A percentile compares a stretch with the other conserved stretches of the same genome.
Conservation (phyloP, 2,888 invertebrate genomes). For the Argyresthia goedartella region DNA sequence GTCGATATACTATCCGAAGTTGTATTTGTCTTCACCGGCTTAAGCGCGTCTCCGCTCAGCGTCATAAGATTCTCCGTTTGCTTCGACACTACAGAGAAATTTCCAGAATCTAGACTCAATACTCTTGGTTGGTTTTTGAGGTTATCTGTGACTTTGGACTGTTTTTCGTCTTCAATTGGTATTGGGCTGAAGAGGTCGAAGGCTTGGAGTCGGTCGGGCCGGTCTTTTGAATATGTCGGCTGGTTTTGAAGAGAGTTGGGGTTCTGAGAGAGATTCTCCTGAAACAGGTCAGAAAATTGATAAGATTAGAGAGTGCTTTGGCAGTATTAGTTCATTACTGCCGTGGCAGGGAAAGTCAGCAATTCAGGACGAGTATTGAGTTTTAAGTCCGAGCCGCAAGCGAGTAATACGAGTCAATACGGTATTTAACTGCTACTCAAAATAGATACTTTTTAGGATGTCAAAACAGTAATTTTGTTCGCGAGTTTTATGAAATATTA, state of each 20-base stretch:
- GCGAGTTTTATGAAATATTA: no score
- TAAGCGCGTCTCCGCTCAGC: slow-evolving; percentile 44
- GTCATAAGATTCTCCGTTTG: slow-evolving; percentile 40
- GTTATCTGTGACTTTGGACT: slow-evolving; percentile 40
- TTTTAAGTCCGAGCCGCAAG: no score
- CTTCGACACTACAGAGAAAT: slow-evolving; percentile 52
- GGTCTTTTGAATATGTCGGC: slow-evolving; percentile 10
- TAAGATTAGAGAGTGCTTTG: not conserved
- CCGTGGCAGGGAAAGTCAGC: no score
- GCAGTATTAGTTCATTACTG: not conserved
- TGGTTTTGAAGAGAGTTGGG: slow-evolving; percentile 19
- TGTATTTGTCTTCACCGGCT: slow-evolving; percentile 41
- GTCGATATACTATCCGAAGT: slow-evolving; percentile 58
- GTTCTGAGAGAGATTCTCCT: slow-evolving; percentile 41
- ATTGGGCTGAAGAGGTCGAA: slow-evolving; percentile 71
- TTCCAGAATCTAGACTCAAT: slow-evolving; percentile 50
- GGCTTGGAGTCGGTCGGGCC: slow-evolving; percentile 37
- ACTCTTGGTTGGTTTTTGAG: slow-evolving; percentile 44
- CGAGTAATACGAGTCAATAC: no score
- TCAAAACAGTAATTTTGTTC: no score
- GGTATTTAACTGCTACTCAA: no score
- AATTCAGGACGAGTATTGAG: no score
- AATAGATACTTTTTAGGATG: no score
- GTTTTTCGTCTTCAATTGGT: slow-evolving; percentile 38
- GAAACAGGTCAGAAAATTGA: slow-evolving; percentile 12